Evolutionary conservation across 2,797 vertebrate species (phyloP).

Genomic region (Trematomus bernacchii): DNA sequence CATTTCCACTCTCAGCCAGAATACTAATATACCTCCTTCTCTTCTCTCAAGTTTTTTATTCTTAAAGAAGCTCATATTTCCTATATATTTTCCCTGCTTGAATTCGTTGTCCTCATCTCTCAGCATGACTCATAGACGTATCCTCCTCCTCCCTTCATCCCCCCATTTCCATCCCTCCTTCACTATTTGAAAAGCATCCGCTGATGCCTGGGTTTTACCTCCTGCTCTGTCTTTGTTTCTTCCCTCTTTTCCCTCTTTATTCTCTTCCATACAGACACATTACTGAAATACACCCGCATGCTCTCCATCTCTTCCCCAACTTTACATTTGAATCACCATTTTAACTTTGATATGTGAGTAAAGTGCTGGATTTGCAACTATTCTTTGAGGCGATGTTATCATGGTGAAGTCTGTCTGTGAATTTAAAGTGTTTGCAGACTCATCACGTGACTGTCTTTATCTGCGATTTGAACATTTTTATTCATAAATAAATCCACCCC

Average conservation of each 20-base stretch:
- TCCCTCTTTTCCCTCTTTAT: not conserved
- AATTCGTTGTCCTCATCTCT: slow-evolving; percentile 61
- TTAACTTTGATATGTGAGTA: slow-evolving; percentile 4
- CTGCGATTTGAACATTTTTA: not conserved
- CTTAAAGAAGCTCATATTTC: slow-evolving; percentile 57
- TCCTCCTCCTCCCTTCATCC: slow-evolving; percentile 34
- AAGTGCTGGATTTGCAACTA: not conserved
- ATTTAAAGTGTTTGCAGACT: slow-evolving; percentile 5
- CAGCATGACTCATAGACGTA: slow-evolving; percentile 67
- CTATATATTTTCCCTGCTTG: slow-evolving; percentile 65
- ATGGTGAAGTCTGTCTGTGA: slow-evolving; percentile 23
- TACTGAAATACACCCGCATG: not conserved
- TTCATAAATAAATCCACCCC: not conserved
- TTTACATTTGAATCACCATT: slow-evolving; percentile 21
- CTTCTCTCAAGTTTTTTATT: slow-evolving; percentile 48
- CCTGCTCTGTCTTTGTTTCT: not conserved
- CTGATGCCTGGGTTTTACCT: slow-evolving; percentile 17
- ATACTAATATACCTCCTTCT: slow-evolving; percentile 56
- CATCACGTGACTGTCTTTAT: slow-evolving; percentile 2
- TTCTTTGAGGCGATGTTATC: not conserved
- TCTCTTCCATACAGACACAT: not conserved
- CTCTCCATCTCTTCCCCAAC: not conserved
- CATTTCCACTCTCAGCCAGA: slow-evolving; percentile 42
- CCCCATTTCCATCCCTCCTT: slow-evolving; percentile 17
- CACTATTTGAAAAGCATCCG: slow-evolving; percentile 35